phyloP scores from a whole-genome alignment of 2,113 vertebrate species.

The Ascaphus truei region DNA sequence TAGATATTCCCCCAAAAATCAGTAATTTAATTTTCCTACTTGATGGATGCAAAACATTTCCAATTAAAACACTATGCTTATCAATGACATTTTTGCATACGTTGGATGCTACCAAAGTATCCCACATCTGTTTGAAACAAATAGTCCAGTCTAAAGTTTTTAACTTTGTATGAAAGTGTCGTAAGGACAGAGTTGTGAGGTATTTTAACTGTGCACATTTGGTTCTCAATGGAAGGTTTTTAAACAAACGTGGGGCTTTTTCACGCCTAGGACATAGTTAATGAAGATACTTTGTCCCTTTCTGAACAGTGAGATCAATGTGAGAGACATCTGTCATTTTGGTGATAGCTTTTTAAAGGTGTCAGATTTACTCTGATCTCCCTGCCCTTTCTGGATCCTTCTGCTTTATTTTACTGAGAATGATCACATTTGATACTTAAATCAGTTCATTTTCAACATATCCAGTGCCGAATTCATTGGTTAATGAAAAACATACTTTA shows the following conservation, averaged over 20 bases:
- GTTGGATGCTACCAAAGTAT: no score
- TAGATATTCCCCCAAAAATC: no score
- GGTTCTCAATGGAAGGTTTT: constrained; percentile 39
- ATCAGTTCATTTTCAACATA: no score
- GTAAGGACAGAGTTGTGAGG: constrained; percentile 24
- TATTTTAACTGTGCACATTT: constrained; percentile 41
- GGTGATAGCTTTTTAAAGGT: constrained; percentile 31
- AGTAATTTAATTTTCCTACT: no score
- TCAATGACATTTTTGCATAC: no score
- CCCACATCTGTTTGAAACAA: no score
- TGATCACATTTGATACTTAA: constrained; percentile 5
- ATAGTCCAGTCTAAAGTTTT: constrained; percentile 3
- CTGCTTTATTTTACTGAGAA: background rate
- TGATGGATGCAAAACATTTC: no score
- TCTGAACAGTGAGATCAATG: constrained; percentile 32
- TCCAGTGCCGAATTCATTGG: no score
- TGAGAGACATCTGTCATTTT: constrained; percentile 33
- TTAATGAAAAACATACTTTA: no score
- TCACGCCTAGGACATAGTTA: constrained; percentile 37
- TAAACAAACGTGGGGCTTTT: constrained; percentile 28
- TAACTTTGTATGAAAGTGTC: constrained; percentile 21
- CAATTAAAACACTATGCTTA: no score
- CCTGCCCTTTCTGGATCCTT: background rate
- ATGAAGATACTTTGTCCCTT: constrained; percentile 29
- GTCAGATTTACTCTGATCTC: constrained; percentile 26